Conservation (phyloP, 2,888 invertebrate species). For the Choristoneura rosaceana region DNA sequence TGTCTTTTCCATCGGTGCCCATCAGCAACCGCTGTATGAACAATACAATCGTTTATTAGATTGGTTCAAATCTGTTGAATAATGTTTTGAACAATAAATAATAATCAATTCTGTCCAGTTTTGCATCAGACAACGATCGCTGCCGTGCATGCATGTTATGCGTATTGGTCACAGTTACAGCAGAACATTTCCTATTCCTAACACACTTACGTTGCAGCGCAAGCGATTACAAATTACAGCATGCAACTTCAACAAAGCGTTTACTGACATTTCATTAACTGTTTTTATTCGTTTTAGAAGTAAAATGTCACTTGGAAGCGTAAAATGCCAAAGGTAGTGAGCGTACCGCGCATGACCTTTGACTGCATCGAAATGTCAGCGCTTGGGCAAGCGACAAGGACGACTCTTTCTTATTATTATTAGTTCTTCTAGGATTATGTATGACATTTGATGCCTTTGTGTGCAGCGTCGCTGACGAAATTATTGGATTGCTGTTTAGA, state of each 20-base stretch:
- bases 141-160: slow-evolving; percentile 25
- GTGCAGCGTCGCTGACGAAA: slow-evolving; percentile 72
- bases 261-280: slow-evolving; percentile 43
- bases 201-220: slow-evolving; percentile 38
- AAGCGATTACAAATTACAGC: slow-evolving; percentile 36
- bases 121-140: background rate
- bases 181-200: slow-evolving; percentile 41
- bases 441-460: slow-evolving; percentile 79
- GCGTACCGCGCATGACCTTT: slow-evolving; percentile 83
- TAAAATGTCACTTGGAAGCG: slow-evolving; percentile 72
- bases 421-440: slow-evolving; percentile 75
- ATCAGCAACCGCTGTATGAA: slow-evolving; percentile 74
- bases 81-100: background rate
- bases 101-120: slow-evolving; percentile 18
- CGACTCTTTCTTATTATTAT: slow-evolving; percentile 76
- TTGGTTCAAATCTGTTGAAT: background rate
- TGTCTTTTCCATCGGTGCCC: slow-evolving; percentile 88
- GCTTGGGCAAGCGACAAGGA: slow-evolving; percentile 83
- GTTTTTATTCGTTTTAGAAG: slow-evolving; percentile 64
- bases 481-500: slow-evolving; percentile 69
- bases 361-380: slow-evolving; percentile 82
- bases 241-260: slow-evolving; percentile 31
- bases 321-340: slow-evolving; percentile 80
- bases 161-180: slow-evolving; percentile 36
- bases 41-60: slow-evolving; percentile 36